These are phyloP conservation scores for Erpornis zantholeuca DNA, from an alignment of 2,113 vertebrate genomes.

Conservation along the genomic window DNA sequence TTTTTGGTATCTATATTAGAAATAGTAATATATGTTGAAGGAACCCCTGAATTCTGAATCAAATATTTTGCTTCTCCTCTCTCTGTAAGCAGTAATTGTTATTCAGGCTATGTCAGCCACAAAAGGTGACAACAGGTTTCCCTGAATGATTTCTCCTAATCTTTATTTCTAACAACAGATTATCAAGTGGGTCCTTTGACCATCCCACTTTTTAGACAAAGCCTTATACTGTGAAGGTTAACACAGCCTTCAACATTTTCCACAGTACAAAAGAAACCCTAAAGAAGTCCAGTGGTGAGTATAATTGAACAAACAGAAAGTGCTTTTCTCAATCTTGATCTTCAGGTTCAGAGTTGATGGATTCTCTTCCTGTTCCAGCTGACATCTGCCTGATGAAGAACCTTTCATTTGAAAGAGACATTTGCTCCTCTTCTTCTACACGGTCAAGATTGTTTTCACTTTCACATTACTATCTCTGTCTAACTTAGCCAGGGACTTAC, in stretches of 20 bases:
- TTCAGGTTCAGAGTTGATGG: conserved; percentile 10
- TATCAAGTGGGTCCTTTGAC: neutral
- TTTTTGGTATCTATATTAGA: neutral
- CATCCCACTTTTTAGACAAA: neutral
- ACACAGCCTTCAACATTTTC: neutral
- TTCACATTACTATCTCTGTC: neutral
- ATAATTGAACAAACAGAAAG: conserved; percentile 43
- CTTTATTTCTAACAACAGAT: neutral
- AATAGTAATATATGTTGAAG: neutral
- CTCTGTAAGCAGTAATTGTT: neutral
- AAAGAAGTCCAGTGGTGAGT: neutral
- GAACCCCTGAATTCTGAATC: neutral
- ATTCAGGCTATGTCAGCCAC: neutral
- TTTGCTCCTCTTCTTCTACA: conserved; percentile 10
- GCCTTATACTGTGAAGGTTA: neutral
- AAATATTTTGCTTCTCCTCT: neutral
- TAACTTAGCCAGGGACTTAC: neutral
- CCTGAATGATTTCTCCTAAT: neutral
- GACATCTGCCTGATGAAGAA: conserved; percentile 33
- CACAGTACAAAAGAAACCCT: neutral
- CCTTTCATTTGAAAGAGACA: neutral
- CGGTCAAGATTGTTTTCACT: neutral
- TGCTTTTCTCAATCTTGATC: neutral
- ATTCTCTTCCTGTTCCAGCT: conserved; percentile 39
- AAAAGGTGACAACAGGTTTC: neutral